phyloP scores from a whole-genome alignment of 64 coral and sea anemone genomes.

The Montipora efflorescens region DNA sequence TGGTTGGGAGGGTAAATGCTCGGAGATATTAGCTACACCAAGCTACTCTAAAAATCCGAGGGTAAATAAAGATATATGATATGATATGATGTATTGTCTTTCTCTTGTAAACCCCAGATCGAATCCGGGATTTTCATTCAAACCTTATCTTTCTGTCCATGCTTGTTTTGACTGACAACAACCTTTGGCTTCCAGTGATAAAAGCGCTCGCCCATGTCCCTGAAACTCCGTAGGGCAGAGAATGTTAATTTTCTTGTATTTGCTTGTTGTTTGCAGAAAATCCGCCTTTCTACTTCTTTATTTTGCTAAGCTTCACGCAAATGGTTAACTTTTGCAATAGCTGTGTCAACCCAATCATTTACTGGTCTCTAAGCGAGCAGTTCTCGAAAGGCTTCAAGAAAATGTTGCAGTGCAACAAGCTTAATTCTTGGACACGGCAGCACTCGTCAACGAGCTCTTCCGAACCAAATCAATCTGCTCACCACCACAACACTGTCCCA shows the following conservation, averaged over 20 bases:
- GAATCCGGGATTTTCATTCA: background rate
- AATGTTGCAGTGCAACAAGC: conserved; percentile 76
- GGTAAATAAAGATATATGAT: no score
- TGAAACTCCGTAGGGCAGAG: background rate
- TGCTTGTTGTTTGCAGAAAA: background rate
- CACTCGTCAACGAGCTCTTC: conserved; percentile 68
- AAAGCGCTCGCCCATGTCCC: background rate
- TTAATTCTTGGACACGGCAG: conserved; percentile 33
- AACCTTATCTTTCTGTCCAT: background rate
- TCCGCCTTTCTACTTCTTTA: background rate
- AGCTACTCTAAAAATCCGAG: no score
- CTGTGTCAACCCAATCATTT: conserved; percentile 88
- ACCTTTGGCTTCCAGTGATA: no score
- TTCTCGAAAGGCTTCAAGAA: conserved; percentile 95
- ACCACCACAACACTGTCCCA: conserved; percentile 4
- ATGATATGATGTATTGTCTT: no score
- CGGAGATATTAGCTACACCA: no score
- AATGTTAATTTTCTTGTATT: background rate
- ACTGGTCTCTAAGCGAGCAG: conserved; percentile 90
- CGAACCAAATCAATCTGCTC: conserved; percentile 52
- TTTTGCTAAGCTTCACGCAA: conserved; percentile 66
- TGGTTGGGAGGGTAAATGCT: no score
- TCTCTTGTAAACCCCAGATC: background rate
- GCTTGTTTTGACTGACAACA: no score
- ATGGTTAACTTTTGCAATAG: conserved; percentile 87